Percentiles rank a stretch among this genome's conserved stretches.
Evolutionary conservation across 2,888 invertebrate species (phyloP).

Genomic region (Eupithecia tripunctaria): DNA sequence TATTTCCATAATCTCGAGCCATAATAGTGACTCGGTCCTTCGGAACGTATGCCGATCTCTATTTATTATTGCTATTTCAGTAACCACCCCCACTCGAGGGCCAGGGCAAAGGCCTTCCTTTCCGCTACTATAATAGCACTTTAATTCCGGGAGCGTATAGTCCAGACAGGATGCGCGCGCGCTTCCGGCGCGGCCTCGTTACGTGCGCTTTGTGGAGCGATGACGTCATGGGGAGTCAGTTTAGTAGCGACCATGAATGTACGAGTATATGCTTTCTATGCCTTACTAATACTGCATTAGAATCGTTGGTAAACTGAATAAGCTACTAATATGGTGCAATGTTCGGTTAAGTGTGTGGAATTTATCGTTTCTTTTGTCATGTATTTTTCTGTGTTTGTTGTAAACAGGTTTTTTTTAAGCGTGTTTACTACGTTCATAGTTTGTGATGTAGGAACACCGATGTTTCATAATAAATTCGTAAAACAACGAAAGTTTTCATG

Average conservation of each 20-base stretch:
- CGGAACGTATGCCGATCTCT: not conserved
- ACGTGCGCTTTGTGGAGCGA: conserved; percentile 59
- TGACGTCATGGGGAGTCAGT: conserved; percentile 42
- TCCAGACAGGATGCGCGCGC: conserved; percentile 58
- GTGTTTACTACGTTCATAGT: too few species aligned
- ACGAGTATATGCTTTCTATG: not conserved
- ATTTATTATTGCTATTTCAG: not conserved
- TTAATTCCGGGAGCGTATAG: conserved; percentile 8
- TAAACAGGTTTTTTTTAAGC: too few species aligned
- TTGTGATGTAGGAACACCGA: too few species aligned
- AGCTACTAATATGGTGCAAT: not conserved
- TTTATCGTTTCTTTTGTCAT: too few species aligned
- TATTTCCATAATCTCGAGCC: not conserved
- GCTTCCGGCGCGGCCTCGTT: conserved; percentile 74
- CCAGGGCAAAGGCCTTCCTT: not conserved
- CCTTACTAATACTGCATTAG: not conserved
- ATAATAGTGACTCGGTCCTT: not conserved
- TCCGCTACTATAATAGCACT: not conserved
- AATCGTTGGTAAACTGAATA: not conserved
- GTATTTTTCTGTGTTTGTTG: too few species aligned
- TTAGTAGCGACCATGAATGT: not conserved
- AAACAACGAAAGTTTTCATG: too few species aligned
- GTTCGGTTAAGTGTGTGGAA: too few species aligned
- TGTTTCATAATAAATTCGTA: too few species aligned
- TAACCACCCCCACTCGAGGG: not conserved